Base-by-base conservation (phyloP, 2,888 invertebrate species). In the Branchipolynoe longqiensis region DNA sequence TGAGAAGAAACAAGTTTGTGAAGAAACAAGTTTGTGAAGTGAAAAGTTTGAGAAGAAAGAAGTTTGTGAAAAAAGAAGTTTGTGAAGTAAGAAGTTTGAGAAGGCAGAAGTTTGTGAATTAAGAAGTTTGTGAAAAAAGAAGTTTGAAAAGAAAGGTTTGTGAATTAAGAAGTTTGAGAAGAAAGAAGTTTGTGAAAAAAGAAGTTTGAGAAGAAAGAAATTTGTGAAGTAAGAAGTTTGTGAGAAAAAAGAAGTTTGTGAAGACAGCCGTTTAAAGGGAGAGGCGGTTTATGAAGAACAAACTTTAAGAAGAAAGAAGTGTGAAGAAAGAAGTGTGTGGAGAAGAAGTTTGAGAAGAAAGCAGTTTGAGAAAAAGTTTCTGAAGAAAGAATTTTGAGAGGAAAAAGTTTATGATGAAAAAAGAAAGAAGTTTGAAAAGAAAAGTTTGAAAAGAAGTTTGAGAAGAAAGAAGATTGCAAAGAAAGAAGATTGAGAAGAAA, bases 401-500 rank as follows among this genome's bases (percentile, higher is more conserved):
- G 62, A 62, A n/a, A 73, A 18, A 73, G 41, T 8, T 38, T n/a
- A n/a, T 36, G 3, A 38, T 38, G 41, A 73, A 73, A 38, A 41
- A 14, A 73, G 38, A 73, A 28, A 41, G 36, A 33, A 73, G 33
- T 38, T n/a, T 64, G 18, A 22, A 3, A 73, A 73, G 6, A 73
- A 73, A 73, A n/a, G 1, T 36, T 73, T 38, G n/a, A 56, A 18
- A 56, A n/a, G 56, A 56, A 22, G 56, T 18, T 14, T 14, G 22
- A 56, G 22, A 56, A 22, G 56, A 56, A 22, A 22, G 22, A 56
- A 56, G 22, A 56, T 22, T 18, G n/a, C n/a, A n/a, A n/a, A n/a
- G n/a, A n/a, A n/a, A n/a, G n/a, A 74, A 74, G 74, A 74, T 25
- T 4, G 38, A 41, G 6, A 69, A 74, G 74, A 74, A 74, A 25